Conservation (phyloP, 2,888 invertebrate species). For the Ochropacha duplaris region DNA sequence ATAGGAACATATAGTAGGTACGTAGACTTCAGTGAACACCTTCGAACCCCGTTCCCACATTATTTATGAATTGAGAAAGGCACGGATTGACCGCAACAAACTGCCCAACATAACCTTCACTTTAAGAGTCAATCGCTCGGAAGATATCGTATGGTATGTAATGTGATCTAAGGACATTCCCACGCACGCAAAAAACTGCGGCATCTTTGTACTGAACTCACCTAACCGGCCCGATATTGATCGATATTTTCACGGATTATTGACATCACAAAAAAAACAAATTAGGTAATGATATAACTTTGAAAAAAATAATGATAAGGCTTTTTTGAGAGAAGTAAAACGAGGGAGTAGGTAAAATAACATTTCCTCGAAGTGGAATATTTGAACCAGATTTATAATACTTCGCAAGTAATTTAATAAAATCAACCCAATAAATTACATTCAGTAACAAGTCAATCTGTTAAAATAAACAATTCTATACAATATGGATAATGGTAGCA, state of each 20-base stretch:
- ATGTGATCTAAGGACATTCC: constrained; percentile 16
- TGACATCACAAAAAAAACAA: neutral
- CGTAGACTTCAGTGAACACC: neutral
- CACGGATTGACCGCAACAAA: constrained; percentile 20
- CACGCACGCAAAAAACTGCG: constrained; percentile 20
- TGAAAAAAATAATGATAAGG: neutral
- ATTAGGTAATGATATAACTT: neutral
- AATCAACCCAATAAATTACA: neutral
- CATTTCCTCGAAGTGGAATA: no score
- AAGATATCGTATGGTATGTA: constrained; percentile 9
- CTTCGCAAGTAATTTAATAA: neutral
- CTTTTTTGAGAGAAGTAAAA: no score
- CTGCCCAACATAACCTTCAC: constrained; percentile 12
- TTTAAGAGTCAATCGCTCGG: constrained; percentile 21
- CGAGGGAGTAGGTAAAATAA: no score
- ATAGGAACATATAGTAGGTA: no score
- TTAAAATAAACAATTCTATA: constrained; percentile 32
- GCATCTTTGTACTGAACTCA: constrained; percentile 15
- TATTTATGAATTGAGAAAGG: constrained; percentile 8
- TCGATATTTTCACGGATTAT: constrained; percentile 35
- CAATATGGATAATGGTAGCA: constrained; percentile 46
- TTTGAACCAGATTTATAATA: no score
- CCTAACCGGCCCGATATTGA: constrained; percentile 21
- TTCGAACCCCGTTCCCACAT: neutral
- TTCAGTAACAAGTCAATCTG: constrained; percentile 15